These are phyloP conservation scores for Ophion slaviceki DNA, from an alignment of 2,888 invertebrate genomes.

Conservation along the genomic window DNA sequence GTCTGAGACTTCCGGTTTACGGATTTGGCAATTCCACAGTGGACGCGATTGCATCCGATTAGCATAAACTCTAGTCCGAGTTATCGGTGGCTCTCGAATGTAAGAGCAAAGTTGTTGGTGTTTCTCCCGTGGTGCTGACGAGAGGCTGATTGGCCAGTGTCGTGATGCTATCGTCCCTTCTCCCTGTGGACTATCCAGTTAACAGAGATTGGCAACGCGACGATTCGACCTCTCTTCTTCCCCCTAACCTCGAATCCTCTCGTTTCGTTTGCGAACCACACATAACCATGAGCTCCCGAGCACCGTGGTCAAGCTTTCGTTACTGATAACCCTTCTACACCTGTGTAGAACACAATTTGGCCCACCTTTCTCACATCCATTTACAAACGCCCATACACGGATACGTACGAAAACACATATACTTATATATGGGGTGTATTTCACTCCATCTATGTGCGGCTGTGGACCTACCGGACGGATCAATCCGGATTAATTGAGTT, in stretches of 20 bases:
- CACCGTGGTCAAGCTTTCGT: slow-evolving; percentile 32
- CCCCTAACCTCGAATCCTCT: slow-evolving; percentile 30
- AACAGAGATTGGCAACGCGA: slow-evolving; percentile 38
- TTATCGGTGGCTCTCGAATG: background rate
- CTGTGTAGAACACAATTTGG: slow-evolving; percentile 43
- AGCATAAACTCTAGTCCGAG: background rate
- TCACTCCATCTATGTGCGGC: slow-evolving; percentile 8
- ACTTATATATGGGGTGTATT: background rate
- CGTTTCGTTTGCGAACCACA: slow-evolving; percentile 67
- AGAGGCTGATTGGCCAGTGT: slow-evolving; percentile 55
- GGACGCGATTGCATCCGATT: background rate
- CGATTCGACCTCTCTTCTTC: slow-evolving; percentile 36
- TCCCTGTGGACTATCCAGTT: slow-evolving; percentile 2
- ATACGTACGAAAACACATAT: background rate
- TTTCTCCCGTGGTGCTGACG: slow-evolving; percentile 26
- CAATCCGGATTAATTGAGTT: slow-evolving; percentile 82
- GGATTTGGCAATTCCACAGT: background rate
- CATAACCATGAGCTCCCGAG: slow-evolving; percentile 32
- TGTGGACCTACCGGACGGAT: slow-evolving; percentile 71
- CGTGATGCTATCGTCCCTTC: slow-evolving; percentile 29
- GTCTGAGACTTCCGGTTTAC: background rate
- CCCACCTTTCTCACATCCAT: slow-evolving; percentile 50
- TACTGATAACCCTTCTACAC: slow-evolving; percentile 47
- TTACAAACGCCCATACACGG: background rate
- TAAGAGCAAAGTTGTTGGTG: slow-evolving; percentile 32